Evolutionary conservation across 2,888 invertebrate genomes (phyloP), one percentile per base, ranked within the genome.

Genomic region (Dione juno): DNA sequence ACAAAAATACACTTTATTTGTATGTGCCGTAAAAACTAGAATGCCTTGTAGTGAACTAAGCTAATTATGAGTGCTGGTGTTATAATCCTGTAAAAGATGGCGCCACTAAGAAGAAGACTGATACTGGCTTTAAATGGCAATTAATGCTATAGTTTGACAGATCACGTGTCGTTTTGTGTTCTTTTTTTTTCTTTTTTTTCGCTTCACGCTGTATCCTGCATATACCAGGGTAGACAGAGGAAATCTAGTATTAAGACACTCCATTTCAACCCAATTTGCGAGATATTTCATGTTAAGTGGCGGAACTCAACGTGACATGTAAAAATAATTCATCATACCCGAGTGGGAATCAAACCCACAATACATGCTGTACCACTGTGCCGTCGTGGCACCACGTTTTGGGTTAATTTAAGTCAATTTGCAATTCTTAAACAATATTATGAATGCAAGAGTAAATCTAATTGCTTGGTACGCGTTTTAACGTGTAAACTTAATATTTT

Each of bases 11-110:
- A 7, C 35, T n/a, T 35, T 48, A 28, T 37, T 45, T 48, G 13
- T n/a, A 14, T 35, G 5, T 0, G 0, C 2, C 10, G 37, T 63
- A 48, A 35, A 28, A 63, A 35, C 48, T 16, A 48, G 21, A 63
- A 48, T 37, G 11, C 13, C n/a, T 3, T 6, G 16, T 13, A 10
- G 10, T 8, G 19, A 48, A 16, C 10, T 70, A 66, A 70, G 66
- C 52, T 66, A 66, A 66, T 70, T 66, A 61, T 19, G n/a, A 14
- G 45, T 52, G 21, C 21, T 59, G 69, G 66, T 72, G 63, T 54
- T 59, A 53, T 69, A 69, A 72, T 66, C 54, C 71, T 61, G 61
- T 69, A 66, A 69, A 14, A 69, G 65, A 66, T 72, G 66, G 66
- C 69, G 71, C 69, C 65, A 72, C 53, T 68, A 53, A n/a, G 40